Evolutionary conservation across 2,888 invertebrate genomes (phyloP), one percentile per base, ranked within the genome.

Genomic region (Cephus spinipes): DNA sequence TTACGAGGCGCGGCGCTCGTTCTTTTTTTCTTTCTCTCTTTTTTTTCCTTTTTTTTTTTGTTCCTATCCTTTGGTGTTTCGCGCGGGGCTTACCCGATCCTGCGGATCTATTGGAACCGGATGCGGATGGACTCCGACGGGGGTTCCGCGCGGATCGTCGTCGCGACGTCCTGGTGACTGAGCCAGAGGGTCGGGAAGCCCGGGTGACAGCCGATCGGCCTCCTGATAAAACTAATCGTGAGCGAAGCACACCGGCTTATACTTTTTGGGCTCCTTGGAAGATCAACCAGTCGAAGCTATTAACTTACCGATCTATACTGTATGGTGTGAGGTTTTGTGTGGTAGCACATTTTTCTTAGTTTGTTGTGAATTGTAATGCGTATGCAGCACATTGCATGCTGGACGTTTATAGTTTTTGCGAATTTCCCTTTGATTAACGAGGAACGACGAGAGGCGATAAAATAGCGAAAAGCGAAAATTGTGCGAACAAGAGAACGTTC

Each of bases 371-470:
- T 85, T 87, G 80, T 76, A 83, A 84, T 87, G 85, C 85, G 83
- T 87, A 88, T 87, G 86, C 85, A 83, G 89, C 89, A 89, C 87
- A 85, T 80, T 89, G 89, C 89, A 89, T 89, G 89, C 79, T 85
- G 69, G 33, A 33, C 74, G 74, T 76, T 69, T 33, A 35, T 76
- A 73, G 30, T 68, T 68, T 23, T 76, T 69, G 32, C 32, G 23
- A 69, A n/a, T 34, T 34, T 15, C 76, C 69, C 69, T 33, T 55
- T 75, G 15, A 55, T 11, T 73, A 33, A 73, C 31, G n/a, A 32
- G 11, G 73, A 71, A 31, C 23, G 9, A 23, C 2, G 23, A 23
- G 55, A 55, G 23, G 55, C 23, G 23, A 9, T 23, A 9, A 55
- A 55, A 23, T 23, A 23, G 35, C 35, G 35, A 35, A 11, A 3